These are phyloP conservation scores for Hemitrygon akajei DNA, from an alignment of 2,797 vertebrate species.

Conservation along the genomic window DNA sequence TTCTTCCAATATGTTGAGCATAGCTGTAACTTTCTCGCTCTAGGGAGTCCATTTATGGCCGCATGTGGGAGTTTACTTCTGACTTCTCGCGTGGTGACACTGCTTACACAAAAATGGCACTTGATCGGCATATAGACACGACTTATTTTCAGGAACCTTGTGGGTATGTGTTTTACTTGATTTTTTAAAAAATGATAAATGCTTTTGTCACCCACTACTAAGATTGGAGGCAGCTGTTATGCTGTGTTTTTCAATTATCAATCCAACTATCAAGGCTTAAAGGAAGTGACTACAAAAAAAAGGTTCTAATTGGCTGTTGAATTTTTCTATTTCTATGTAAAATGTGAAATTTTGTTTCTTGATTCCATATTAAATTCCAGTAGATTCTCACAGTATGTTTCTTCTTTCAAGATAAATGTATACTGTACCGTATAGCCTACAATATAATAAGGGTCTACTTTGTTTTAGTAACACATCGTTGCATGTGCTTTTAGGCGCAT, in stretches of 20 bases:
- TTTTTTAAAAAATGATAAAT: neutral
- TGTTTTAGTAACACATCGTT: too few relatives aligned
- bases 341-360: neutral
- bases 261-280: neutral
- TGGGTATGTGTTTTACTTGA: constrained; percentile 54
- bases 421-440: too few relatives aligned
- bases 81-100: constrained; percentile 83
- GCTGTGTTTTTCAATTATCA: neutral
- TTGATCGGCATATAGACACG: constrained; percentile 85
- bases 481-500: too few relatives aligned
- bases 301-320: neutral
- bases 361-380: neutral
- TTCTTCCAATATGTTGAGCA: neutral
- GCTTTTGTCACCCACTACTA: neutral
- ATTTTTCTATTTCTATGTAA: neutral
- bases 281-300: neutral
- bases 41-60: constrained; percentile 85
- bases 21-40: constrained; percentile 31
- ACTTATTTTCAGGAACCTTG: constrained; percentile 91
- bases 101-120: constrained; percentile 79
- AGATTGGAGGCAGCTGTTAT: neutral
- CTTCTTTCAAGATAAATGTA: neutral
- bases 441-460: too few relatives aligned
- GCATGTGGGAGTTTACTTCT: constrained; percentile 85
- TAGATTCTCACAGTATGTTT: neutral